Evolutionary conservation across 2,797 vertebrate genomes (phyloP).

Genomic region (Melanotaenia trifasciata): DNA sequence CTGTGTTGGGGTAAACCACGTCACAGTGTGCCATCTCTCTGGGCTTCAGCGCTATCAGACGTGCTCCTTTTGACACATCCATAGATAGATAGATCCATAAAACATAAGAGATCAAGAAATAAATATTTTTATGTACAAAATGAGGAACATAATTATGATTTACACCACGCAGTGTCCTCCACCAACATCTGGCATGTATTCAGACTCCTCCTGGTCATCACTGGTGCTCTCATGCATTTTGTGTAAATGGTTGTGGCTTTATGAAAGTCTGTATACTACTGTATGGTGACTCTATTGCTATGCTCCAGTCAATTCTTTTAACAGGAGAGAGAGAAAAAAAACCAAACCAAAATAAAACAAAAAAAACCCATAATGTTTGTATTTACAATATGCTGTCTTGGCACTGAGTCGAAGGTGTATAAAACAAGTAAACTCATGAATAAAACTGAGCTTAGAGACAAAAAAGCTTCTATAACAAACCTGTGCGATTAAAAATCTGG

Average conservation of each 20-base stretch:
- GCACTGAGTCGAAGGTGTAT: conserved; percentile 70
- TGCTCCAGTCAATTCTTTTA: conserved; percentile 59
- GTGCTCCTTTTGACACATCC: conserved; percentile 70
- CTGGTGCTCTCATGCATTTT: conserved; percentile 57
- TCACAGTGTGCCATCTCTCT: conserved; percentile 88
- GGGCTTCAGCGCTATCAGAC: conserved; percentile 76
- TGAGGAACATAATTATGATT: conserved; percentile 60
- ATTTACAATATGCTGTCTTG: conserved; percentile 77
- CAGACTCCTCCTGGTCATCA: conserved; percentile 14
- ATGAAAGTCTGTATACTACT: conserved; percentile 23
- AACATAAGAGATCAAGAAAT: conserved; percentile 71
- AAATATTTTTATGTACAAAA: conserved; percentile 73
- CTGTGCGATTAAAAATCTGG: conserved; percentile 55
- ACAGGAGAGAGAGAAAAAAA: conserved; percentile 30
- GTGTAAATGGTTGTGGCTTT: conserved; percentile 23
- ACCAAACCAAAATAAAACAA: conserved; percentile 42
- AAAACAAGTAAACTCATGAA: conserved; percentile 61
- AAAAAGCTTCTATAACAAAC: conserved; percentile 67
- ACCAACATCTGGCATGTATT: conserved; percentile 12
- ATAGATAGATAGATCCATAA: conserved; percentile 52
- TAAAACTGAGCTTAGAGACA: conserved; percentile 63
- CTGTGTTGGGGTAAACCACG: conserved; percentile 86
- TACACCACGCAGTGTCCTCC: conserved; percentile 48
- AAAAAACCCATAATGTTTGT: conserved; percentile 41
- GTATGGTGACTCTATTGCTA: conserved; percentile 75